Percentiles rank a stretch among this genome's conserved stretches.
Evolutionary conservation across 2,113 vertebrate species (phyloP).

Genomic region (Lycaon pictus): DNA sequence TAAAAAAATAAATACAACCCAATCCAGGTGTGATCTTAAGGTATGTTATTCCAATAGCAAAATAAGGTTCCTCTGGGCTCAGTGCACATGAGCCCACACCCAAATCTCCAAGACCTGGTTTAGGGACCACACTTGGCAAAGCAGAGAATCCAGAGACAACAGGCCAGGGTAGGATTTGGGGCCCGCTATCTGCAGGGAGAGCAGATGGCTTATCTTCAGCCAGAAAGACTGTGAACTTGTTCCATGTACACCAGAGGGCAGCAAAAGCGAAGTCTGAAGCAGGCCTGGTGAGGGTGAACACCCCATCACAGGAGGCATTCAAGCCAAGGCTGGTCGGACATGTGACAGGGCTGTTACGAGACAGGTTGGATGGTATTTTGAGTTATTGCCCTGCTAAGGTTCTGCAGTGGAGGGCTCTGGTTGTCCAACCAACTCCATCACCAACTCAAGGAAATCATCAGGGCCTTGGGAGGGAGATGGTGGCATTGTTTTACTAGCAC

Average conservation of each 20-base stretch:
- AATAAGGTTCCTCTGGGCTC: neutral
- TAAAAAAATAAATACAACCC: neutral
- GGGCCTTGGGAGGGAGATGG: neutral
- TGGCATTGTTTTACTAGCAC: neutral
- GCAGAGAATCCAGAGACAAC: conserved; percentile 4
- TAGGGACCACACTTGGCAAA: neutral
- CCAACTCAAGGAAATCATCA: neutral
- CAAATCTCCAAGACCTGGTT: neutral
- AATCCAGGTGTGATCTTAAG: neutral
- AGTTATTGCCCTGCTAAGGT: conserved; percentile 23
- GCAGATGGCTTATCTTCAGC: neutral
- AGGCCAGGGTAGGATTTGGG: neutral
- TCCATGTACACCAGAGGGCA: neutral
- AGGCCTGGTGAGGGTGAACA: neutral
- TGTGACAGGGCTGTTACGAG: neutral
- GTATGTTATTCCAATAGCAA: neutral
- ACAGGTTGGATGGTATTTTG: neutral
- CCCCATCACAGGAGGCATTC: neutral
- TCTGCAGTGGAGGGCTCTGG: neutral
- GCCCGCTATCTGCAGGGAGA: neutral
- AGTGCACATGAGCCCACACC: neutral
- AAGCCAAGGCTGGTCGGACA: neutral
- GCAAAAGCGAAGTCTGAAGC: neutral
- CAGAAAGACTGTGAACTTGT: neutral
- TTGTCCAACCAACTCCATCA: conserved; percentile 7